phyloP scores from a whole-genome alignment of 1,140 invertebrate genomes.

The Drosophila biarmipes region DNA sequence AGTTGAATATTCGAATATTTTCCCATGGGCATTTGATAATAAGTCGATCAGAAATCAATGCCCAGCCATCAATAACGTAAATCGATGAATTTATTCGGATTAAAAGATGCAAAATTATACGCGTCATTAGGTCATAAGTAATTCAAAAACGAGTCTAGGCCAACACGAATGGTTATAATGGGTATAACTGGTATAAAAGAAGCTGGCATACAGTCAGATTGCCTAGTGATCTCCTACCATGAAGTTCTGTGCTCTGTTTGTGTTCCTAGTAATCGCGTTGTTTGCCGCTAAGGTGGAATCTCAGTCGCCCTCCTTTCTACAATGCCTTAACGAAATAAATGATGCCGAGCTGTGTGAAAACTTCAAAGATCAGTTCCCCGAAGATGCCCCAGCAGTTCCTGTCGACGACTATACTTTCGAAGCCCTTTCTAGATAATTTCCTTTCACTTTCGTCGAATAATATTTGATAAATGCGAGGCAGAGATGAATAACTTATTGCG shows the following conservation, averaged over 20 bases:
- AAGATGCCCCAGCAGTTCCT: not conserved
- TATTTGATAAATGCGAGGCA: not conserved
- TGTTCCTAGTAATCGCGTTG: not conserved
- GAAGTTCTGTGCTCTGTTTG: constrained; percentile 8
- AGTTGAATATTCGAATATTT: not conserved
- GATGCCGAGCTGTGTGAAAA: not conserved
- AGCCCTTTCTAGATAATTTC: not conserved
- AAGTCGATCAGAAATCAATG: not conserved
- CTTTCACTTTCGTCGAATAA: not conserved
- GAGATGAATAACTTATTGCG: constrained; percentile 6
- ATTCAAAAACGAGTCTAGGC: constrained; percentile 11
- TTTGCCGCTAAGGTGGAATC: not conserved
- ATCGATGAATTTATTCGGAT: constrained; percentile 7
- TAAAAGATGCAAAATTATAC: constrained; percentile 9
- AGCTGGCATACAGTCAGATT: constrained; percentile 8
- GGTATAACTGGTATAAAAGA: constrained; percentile 7
- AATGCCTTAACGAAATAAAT: constrained; percentile 2
- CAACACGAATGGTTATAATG: not conserved
- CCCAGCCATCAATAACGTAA: not conserved
- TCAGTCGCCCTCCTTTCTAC: not conserved
- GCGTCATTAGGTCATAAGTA: constrained; percentile 1
- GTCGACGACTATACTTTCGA: not conserved
- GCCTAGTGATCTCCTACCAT: constrained; percentile 5
- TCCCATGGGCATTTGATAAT: not conserved
- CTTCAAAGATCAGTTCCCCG: constrained; percentile 2